These are phyloP conservation scores for Numenius phaeopus DNA, from an alignment of 2,797 vertebrate genomes.

Conservation along the genomic window DNA sequence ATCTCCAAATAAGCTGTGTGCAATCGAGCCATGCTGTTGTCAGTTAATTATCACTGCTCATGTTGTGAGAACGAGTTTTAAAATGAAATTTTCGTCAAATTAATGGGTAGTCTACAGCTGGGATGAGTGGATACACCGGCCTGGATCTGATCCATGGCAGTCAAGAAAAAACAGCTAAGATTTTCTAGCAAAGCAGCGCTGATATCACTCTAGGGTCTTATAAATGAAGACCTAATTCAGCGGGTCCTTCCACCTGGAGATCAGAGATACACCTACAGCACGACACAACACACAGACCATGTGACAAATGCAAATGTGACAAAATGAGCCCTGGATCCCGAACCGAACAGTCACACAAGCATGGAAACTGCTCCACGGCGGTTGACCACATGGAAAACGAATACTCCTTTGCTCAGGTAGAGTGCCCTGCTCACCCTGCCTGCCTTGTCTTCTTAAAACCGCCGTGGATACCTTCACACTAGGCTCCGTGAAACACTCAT, in stretches of 20 bases:
- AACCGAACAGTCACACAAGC: background rate
- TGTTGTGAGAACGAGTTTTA: background rate
- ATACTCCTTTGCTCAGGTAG: background rate
- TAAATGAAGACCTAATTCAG: background rate
- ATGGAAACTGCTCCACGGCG: background rate
- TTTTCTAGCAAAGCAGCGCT: background rate
- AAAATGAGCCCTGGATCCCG: background rate
- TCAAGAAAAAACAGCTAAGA: background rate
- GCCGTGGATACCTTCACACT: rapidly evolving
- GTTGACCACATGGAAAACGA: background rate
- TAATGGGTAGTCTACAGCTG: background rate
- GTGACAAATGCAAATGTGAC: background rate
- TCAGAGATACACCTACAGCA: background rate
- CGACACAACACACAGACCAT: background rate
- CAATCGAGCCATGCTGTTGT: too few species aligned
- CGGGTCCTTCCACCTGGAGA: background rate
- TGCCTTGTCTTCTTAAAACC: background rate
- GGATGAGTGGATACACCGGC: background rate
- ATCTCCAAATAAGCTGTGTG: background rate
- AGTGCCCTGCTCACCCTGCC: background rate
- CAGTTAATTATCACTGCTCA: background rate
- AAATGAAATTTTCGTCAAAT: background rate
- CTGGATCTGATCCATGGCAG: background rate
- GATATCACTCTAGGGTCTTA: background rate
- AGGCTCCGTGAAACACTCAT: background rate